Percentiles rank a stretch among this genome's conserved stretches.
These are phyloP conservation scores for Drosophila mayaguana DNA, from an alignment of 2,888 invertebrate genomes.

Conservation along the genomic window DNA sequence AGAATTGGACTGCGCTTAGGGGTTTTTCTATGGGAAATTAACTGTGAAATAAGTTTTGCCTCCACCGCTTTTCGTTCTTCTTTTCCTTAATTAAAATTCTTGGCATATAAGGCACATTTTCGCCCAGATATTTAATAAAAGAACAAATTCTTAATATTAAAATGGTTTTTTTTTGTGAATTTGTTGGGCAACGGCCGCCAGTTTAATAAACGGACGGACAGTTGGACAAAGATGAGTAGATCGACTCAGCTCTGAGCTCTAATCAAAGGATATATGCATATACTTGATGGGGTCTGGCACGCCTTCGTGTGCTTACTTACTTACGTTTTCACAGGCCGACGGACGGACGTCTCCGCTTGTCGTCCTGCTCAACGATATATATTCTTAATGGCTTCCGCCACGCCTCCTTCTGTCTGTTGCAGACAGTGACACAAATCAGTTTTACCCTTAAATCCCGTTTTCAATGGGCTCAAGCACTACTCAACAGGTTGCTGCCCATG, in stretches of 20 bases:
- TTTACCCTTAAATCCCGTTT: neutral
- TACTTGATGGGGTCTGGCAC: neutral
- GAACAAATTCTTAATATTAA: too few species aligned
- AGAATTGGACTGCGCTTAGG: too few species aligned
- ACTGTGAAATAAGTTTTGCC: too few species aligned
- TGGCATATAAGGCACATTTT: too few species aligned
- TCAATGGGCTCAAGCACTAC: neutral
- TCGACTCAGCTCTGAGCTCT: neutral
- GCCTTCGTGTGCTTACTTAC: neutral
- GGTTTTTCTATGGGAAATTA: too few species aligned
- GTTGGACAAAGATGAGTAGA: neutral
- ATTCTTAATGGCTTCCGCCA: neutral
- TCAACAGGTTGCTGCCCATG: constrained; percentile 8
- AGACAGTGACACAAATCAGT: neutral
- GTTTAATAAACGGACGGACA: neutral
- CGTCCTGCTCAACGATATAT: neutral
- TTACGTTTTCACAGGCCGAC: neutral
- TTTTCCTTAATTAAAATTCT: too few species aligned
- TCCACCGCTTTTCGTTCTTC: too few species aligned
- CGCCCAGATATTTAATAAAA: too few species aligned
- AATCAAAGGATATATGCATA: neutral
- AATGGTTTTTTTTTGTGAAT: too few species aligned
- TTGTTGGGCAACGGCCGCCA: too few species aligned
- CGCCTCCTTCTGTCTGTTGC: neutral
- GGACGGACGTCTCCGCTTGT: neutral